Evolutionary conservation across 1,140 invertebrate species (phyloP), one percentile per base, ranked within the genome.

Genomic region (Agrilus planipennis): DNA sequence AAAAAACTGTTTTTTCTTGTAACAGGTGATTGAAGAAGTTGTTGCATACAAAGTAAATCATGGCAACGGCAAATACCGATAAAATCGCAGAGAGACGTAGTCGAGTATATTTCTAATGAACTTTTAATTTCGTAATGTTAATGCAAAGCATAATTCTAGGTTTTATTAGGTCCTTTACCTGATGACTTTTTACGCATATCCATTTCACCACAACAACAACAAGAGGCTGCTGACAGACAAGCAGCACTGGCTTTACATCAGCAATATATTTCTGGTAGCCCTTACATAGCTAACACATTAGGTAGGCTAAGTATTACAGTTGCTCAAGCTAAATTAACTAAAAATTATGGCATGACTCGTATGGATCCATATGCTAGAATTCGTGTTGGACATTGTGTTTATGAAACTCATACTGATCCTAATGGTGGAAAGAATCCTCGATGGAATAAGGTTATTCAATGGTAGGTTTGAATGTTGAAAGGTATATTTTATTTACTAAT

Each of bases 281-380:
- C 39, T 31, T 39, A 50, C 29, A 7, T 50, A 49, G 21, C 72
- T n/a, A 75, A 78, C 51, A 60, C 77, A 35, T 69, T 76, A 36
- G 86, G 86, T 2, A 70, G 81, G 48, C 67, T 93, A 15, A 86
- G 76, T 47, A 77, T 93, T 41, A 89, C 84, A 12, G 74, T 90
- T 47, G 77, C 75, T 34, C 84, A 90, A 65, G 85, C 91, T 6
- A 92, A 89, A 66, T 68, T 98, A 37, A 80, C 81, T 2, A 95
- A 96, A 67, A 97, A 96, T 65, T 98, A 97, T 77, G 92, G 93
- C 22, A 70, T 97, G 47, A 88, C 89, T 2, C 73, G 87, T 45
- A 97, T 96, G 92, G 91, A 96, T 67, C 91, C 91, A 0, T 96
- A 96, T 63, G 88, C 88, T n/a, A 71, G 91, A 50, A 59, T 96